These are phyloP conservation scores for Euwallacea fornicatus DNA, from an alignment of 1,140 invertebrate species.

Conservation along the genomic window DNA sequence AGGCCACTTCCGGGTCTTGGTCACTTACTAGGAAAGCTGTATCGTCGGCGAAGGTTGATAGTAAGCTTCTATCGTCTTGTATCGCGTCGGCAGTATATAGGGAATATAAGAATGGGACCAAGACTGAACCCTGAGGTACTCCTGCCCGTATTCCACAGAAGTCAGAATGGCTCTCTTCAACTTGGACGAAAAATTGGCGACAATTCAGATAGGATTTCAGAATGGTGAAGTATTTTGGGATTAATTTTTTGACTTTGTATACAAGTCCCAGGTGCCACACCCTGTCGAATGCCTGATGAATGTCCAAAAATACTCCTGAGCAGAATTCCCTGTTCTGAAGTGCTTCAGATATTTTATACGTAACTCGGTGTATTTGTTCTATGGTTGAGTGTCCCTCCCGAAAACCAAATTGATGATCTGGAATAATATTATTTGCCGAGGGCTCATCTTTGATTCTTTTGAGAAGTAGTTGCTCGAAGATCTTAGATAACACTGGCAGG, in stretches of 20 bases:
- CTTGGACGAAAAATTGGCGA: not conserved
- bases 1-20: conserved; percentile 22
- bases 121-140: too few species aligned
- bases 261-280: not conserved
- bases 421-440: too few species aligned
- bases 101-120: conserved; percentile 38
- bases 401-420: too few species aligned
- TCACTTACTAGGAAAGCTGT: conserved; percentile 39
- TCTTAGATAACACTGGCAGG: too few species aligned
- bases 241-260: not conserved
- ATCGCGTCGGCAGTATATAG: too few species aligned
- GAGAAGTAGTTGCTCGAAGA: too few species aligned
- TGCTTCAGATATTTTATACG: not conserved
- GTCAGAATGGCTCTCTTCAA: conserved; percentile 1
- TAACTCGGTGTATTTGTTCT: not conserved
- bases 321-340: not conserved
- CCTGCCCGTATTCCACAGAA: conserved; percentile 31
- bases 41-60: conserved; percentile 45
- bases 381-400: too few species aligned
- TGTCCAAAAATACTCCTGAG: too few species aligned
- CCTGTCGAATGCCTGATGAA: too few species aligned
- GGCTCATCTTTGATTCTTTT: too few species aligned
- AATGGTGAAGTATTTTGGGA: not conserved
- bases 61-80: conserved; percentile 9
- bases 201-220: conserved; percentile 3